Evolutionary conservation across 2,113 vertebrate genomes (phyloP), one percentile per base, ranked within the genome.

Genomic region (Brachionichthys hirsutus): DNA sequence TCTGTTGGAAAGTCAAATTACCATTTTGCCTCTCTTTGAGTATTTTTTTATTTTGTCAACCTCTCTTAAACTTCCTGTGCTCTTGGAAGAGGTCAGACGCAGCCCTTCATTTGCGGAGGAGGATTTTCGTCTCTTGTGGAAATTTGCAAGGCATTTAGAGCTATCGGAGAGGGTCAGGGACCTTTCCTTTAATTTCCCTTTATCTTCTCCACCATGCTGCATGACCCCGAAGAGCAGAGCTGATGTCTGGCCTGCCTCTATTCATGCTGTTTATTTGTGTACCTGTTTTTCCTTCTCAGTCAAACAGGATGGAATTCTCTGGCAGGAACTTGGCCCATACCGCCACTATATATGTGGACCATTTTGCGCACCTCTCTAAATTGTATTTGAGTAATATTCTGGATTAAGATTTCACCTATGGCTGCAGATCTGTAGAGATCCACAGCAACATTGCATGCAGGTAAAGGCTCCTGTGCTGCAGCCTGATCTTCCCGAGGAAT

Each of bases 141-240:
- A 90, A 89, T 89, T 88, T 87, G 85, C 72, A 49, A 87, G 83
- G 82, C 90, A 83, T 89, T 92, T 88, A 83, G 79, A 88, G 83
- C 90, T 86, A 88, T 89, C 82, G 68, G 67, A 89, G 81, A 82
- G 83, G 91, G 90, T 92, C 90, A 90, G 60, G 49, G 83, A 89
- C 89, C 89, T 88, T 85, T 88, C 80, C 82, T 87, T 90, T 91
- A 89, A 90, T 92, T 91, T 91, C 80, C 75, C 85, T 90, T 89
- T 90, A 90, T 92, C 91, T 89, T 88, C 78, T 85, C 78, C 9
- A 80, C 77, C 83, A 77, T 87, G 85, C 89, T 81, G 75, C 71
- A 85, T 85, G 82, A 89, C 90, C 90, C 70, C 77, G 74, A n/a
- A n/a, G n/a, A 86, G 81, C 80, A 72, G 73, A 60, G 59, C 84